Evolutionary conservation across 2,888 invertebrate genomes (phyloP), one percentile per base, ranked within the genome.

Genomic region (Zaprionus bogoriensis): DNA sequence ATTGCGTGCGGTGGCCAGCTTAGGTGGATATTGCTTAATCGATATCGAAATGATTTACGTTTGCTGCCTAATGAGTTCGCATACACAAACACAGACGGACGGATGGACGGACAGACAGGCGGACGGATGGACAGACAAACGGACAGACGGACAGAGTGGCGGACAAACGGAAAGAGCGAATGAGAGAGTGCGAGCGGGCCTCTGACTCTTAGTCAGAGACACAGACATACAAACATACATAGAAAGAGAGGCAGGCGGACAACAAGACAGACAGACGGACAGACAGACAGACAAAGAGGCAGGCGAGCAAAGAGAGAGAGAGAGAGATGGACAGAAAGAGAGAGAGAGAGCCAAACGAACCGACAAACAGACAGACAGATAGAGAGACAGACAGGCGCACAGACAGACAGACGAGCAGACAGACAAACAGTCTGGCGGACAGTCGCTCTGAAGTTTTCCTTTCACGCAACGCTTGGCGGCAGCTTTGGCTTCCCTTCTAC

Each of bases 31-130:
- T 86, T 82, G 75, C 81, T 82, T 82, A 82, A 82, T 87, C 82
- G 85, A 83, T 82, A 85, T 72, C 74, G 86, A 87, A 87, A 83
- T 83, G 83, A 87, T 87, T 85, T 82, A 87, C 83, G 83, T 77
- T 79, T 76, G 72, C 77, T 76, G 86, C 87, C 77, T 85, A 85
- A 87, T 83, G 87, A 83, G 79, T 74, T 75, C 79, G 77, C 71
- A 76, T 64, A 80, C 78, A 81, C 63, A 74, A 72, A 60, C 55
- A 65, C 50, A 48, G 39, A 20, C 57, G 45, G 50, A 38, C 44
- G 32, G 30, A 39, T 52, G 32, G 41, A 22, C 36, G 44, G 44
- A 44, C 50, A 38, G 44, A 42, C 54, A 44, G 32, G 22, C 9
- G 12, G 42, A 42, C 51, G n/a, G 42, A 28, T 44, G 51, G 54